Percentiles rank a stretch among this genome's conserved stretches.
phyloP scores from a whole-genome alignment of 1,140 invertebrate species.

The Drosophila azteca region DNA sequence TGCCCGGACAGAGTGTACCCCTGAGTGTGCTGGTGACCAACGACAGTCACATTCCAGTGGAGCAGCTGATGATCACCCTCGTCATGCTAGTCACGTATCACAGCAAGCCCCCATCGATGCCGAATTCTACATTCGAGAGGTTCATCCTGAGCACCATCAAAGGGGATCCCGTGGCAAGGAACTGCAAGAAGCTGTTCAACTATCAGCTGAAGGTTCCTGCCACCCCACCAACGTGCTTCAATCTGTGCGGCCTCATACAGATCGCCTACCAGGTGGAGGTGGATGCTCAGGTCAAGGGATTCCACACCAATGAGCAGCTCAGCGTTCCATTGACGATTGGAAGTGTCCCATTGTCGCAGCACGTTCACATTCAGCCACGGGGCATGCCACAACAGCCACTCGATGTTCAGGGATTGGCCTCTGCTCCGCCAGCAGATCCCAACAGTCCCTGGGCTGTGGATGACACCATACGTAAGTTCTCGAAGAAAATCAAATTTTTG shows the following conservation, averaged over 20 bases:
- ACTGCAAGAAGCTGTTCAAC: constrained; percentile 66
- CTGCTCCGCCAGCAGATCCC: constrained; percentile 25
- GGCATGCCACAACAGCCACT: constrained; percentile 19
- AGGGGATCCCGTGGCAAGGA: constrained; percentile 54
- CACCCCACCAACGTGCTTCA: constrained; percentile 87
- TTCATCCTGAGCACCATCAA: constrained; percentile 50
- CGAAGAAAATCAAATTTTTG: background rate
- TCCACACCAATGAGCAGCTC: constrained; percentile 84
- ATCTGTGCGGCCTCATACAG: constrained; percentile 89
- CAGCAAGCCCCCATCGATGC: constrained; percentile 21
- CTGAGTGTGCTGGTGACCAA: constrained; percentile 57
- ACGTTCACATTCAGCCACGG: constrained; percentile 49
- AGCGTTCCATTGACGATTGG: constrained; percentile 85
- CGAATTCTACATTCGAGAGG: constrained; percentile 68
- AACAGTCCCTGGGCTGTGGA: constrained; percentile 39
- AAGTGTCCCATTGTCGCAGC: constrained; percentile 84
- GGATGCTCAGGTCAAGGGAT: constrained; percentile 76
- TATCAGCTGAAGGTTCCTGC: constrained; percentile 86
- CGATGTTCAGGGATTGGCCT: constrained; percentile 36
- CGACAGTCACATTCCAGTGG: constrained; percentile 62
- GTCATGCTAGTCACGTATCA: constrained; percentile 64
- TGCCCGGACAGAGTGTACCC: constrained; percentile 61
- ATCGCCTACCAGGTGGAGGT: constrained; percentile 88
- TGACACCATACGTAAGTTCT: constrained; percentile 50
- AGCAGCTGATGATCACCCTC: constrained; percentile 48